A percentile compares a stretch with the other conserved stretches of the same genome.
Evolutionary conservation across 2,113 vertebrate species (phyloP).

Genomic region (Tor tambroides): DNA sequence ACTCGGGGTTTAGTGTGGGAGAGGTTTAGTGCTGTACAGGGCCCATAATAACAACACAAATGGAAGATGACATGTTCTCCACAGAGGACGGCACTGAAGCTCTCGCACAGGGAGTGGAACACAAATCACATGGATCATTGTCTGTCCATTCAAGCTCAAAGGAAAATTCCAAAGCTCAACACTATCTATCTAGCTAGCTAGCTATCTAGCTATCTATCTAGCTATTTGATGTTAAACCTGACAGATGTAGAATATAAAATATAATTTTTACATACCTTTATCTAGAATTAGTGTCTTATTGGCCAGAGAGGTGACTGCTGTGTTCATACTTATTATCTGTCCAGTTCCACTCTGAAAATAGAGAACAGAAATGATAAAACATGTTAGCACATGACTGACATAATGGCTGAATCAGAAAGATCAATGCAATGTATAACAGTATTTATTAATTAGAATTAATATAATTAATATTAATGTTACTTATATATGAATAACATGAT

Average conservation of each 20-base stretch:
- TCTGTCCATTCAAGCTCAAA: background rate
- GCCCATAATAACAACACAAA: slow-evolving; percentile 64
- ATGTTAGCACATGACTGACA: background rate
- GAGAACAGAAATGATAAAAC: background rate
- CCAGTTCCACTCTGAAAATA: slow-evolving; percentile 70
- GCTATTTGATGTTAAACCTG: background rate
- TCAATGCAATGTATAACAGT: background rate
- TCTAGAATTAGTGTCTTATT: slow-evolving; percentile 76
- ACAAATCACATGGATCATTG: background rate
- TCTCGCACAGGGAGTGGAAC: background rate
- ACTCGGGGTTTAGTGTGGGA: background rate
- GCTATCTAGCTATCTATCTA: too few species aligned
- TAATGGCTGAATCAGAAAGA: background rate
- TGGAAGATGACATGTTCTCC: slow-evolving; percentile 58
- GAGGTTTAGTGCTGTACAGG: slow-evolving; percentile 1
- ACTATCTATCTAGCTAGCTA: background rate
- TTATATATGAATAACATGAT: background rate
- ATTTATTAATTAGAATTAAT: background rate
- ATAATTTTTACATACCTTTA: slow-evolving; percentile 66
- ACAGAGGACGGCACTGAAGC: background rate
- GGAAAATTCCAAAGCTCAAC: background rate
- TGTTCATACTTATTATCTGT: slow-evolving; percentile 68
- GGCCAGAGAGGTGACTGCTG: slow-evolving; percentile 70
- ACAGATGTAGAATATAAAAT: background rate
- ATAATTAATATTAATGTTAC: too few species aligned